A percentile compares a stretch with the other conserved stretches of the same genome.
Evolutionary conservation across 2,888 invertebrate genomes (phyloP).

Genomic region (Perithous albicinctus): DNA sequence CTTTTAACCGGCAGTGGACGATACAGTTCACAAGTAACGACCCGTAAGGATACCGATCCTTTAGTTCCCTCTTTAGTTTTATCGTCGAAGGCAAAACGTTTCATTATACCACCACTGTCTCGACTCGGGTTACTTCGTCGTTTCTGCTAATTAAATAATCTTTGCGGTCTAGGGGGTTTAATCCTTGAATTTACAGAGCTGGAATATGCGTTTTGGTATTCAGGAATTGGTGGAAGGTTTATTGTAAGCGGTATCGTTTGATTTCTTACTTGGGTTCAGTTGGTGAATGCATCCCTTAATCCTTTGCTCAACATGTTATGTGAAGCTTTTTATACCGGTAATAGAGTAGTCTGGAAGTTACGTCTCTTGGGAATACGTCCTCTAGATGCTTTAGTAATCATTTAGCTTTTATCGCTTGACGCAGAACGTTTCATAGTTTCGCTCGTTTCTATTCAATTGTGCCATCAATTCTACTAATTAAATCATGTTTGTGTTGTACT

Average conservation of each 20-base stretch:
- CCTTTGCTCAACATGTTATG: neutral
- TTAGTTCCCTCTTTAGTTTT: slow-evolving; percentile 30
- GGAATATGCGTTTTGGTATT: slow-evolving; percentile 1
- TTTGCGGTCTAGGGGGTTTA: neutral
- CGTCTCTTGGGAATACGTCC: neutral
- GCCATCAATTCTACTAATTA: neutral
- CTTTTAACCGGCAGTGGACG: slow-evolving; percentile 36
- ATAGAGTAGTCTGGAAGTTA: neutral
- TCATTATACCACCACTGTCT: slow-evolving; percentile 17
- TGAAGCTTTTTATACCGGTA: neutral
- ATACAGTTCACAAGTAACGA: slow-evolving; percentile 30
- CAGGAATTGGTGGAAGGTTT: neutral
- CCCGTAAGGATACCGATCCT: slow-evolving; percentile 23
- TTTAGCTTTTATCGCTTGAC: neutral
- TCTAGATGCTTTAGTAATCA: neutral
- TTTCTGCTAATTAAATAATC: slow-evolving; percentile 5
- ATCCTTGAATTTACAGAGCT: neutral
- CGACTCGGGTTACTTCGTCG: neutral
- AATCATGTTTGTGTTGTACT: slow-evolving; percentile 29
- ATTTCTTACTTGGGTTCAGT: neutral
- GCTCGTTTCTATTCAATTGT: neutral
- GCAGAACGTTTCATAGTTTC: neutral
- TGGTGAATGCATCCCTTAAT: neutral
- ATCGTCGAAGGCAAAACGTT: slow-evolving; percentile 38
- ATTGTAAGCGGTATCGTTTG: slow-evolving; percentile 4